Base-by-base conservation (phyloP, 2,797 vertebrate species). In the Scleropages formosus region DNA sequence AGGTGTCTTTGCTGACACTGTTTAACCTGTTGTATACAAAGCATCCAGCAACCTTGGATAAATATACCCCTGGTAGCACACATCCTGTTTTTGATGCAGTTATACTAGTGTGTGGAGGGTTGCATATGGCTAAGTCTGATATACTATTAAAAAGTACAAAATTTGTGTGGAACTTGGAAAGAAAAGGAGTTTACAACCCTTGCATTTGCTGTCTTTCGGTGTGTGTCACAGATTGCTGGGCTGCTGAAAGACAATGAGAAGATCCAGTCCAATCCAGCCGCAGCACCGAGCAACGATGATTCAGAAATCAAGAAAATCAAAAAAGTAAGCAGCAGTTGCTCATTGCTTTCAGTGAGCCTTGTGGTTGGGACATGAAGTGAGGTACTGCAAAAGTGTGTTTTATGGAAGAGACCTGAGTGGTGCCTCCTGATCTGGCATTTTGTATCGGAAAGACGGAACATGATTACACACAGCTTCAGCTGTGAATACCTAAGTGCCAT, bases 271-370 rank as follows among this genome's bases (percentile, higher is more conserved):
- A 95, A 89, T 61, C 94, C 95, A 72, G 89, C 86, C 8, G 87
- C 82, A 0, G 56, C 88, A 0, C 92, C 95, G 31, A 92, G 82
- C 0, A 96, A 97, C 0, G 96, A 98, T 0, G 96, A 98, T 88
- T 94, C 94, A 0, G 97, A 99, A 88, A 95, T 99, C 87, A 98
- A 95, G 90, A 99, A 99, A 81, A 99, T 99, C 84, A 99, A 98
- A 88, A 98, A 98, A 93, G 97, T 98, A 81, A 77, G 84, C 74
- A 0, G 61, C 1, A 6, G 7, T n/a, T 4, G 0, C 6, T 18
- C 1, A 27, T 26, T 75, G 8, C 20, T 53, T 22, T 59, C 46
- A 56, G 59, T 24, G 27, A 27, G 53, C 16, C 53, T 20, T 46
- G 51, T n/a, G 8, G 24, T 31, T 71, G 46, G 49, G n/a, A 39